Conservation (phyloP, 2,113 vertebrate genomes). For the Myrmecophaga tridactyla region DNA sequence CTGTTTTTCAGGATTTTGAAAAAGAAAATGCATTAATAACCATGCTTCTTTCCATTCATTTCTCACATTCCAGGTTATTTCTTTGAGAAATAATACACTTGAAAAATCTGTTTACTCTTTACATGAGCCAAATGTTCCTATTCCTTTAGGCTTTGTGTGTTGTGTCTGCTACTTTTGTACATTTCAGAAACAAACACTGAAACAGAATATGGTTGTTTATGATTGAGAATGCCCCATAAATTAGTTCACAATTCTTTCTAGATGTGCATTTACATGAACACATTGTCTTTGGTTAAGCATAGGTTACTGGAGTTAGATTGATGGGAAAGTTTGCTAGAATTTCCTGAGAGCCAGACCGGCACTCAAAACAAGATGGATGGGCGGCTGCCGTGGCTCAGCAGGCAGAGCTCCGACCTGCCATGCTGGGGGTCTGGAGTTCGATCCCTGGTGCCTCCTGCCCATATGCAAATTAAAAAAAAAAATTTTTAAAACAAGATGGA, state of each 20-base stretch:
- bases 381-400: too few species aligned
- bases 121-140: constrained; percentile 42
- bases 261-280: constrained; percentile 36
- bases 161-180: constrained; percentile 38
- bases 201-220: constrained; percentile 48
- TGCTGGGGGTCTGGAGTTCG: too few species aligned
- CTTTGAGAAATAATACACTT: constrained; percentile 59
- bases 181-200: constrained; percentile 43
- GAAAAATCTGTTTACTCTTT: constrained; percentile 68
- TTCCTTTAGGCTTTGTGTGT: constrained; percentile 45
- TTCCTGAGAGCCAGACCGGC: neutral
- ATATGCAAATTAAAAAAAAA: too few species aligned
- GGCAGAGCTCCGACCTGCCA: too few species aligned
- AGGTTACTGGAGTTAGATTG: neutral
- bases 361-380: neutral
- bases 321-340: neutral
- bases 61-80: constrained; percentile 67
- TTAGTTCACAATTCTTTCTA: constrained; percentile 9
- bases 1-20: constrained; percentile 48
- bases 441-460: too few species aligned
- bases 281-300: constrained; percentile 7
- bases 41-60: constrained; percentile 57
- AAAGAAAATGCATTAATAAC: constrained; percentile 65
- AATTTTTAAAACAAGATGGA: neutral
- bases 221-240: neutral